A percentile compares a stretch with the other conserved stretches of the same genome.
These are phyloP conservation scores for Psix sp. DNA, from an alignment of 1,140 invertebrate genomes.

Conservation along the genomic window DNA sequence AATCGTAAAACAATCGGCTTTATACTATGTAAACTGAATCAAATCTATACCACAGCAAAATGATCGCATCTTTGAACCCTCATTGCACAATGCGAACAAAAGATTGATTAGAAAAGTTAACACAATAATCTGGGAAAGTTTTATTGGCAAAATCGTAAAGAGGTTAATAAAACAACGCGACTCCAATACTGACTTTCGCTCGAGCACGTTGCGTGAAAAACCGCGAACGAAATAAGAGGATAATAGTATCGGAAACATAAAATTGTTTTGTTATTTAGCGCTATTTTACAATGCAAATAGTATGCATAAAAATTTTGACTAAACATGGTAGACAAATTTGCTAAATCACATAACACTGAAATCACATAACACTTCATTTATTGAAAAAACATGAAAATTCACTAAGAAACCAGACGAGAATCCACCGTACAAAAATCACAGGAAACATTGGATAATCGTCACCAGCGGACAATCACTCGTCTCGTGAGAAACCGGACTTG, in stretches of 20 bases:
- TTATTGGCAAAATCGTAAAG: constrained; percentile 34
- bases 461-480: no score
- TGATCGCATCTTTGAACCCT: constrained; percentile 12
- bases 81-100: constrained; percentile 24
- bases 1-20: no score
- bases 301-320: no score
- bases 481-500: not conserved
- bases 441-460: no score
- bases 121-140: constrained; percentile 34
- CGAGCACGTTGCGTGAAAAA: constrained; percentile 19
- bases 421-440: no score
- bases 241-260: constrained; percentile 2
- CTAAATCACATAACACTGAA: no score
- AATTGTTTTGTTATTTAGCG: constrained; percentile 8
- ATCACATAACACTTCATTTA: constrained; percentile 23
- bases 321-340: no score
- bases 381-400: constrained; percentile 23
- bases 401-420: no score
- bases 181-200: constrained; percentile 38
- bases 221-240: constrained; percentile 1
- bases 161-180: constrained; percentile 18
- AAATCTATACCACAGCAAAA: no score
- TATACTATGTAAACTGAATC: no score
- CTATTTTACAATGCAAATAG: constrained; percentile 22
- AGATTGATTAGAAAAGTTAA: constrained; percentile 15